A percentile compares a stretch with the other conserved stretches of the same genome.
Conservation (phyloP, 2,113 vertebrate species). For the Neopipo cinnamomea region DNA sequence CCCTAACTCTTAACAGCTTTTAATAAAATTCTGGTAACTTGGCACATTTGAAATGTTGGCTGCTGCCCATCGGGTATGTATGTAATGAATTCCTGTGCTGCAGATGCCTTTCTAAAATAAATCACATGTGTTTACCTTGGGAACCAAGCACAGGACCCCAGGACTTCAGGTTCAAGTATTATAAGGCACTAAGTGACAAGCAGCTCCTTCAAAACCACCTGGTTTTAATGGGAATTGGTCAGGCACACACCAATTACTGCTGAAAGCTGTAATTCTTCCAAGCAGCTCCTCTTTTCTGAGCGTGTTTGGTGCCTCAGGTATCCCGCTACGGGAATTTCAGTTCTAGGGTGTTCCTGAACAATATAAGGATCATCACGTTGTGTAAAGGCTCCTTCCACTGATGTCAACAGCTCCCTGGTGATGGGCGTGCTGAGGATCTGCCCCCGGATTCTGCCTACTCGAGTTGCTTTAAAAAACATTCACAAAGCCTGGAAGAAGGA, state of each 20-base stretch:
- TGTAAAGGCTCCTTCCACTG: background rate
- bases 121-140: slow-evolving; percentile 39
- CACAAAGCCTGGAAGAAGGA: background rate
- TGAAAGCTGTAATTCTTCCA: background rate
- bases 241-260: background rate
- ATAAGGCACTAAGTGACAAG: background rate
- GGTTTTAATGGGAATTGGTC: background rate
- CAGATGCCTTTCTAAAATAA: slow-evolving; percentile 47
- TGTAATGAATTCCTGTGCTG: slow-evolving; percentile 36
- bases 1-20: slow-evolving; percentile 18
- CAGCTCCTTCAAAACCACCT: background rate
- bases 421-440: background rate
- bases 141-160: background rate
- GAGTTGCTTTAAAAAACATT: background rate
- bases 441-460: background rate
- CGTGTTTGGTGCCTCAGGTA: background rate
- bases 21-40: slow-evolving; percentile 43
- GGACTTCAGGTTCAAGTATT: background rate
- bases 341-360: background rate
- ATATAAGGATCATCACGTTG: background rate
- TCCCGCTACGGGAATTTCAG: background rate
- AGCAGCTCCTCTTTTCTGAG: background rate
- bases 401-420: background rate
- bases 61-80: background rate
- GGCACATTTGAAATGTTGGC: slow-evolving; percentile 29